Evolutionary conservation across 2,797 vertebrate species (phyloP), one percentile per base, ranked within the genome.

Genomic region (Pseudochaenichthys georgianus): DNA sequence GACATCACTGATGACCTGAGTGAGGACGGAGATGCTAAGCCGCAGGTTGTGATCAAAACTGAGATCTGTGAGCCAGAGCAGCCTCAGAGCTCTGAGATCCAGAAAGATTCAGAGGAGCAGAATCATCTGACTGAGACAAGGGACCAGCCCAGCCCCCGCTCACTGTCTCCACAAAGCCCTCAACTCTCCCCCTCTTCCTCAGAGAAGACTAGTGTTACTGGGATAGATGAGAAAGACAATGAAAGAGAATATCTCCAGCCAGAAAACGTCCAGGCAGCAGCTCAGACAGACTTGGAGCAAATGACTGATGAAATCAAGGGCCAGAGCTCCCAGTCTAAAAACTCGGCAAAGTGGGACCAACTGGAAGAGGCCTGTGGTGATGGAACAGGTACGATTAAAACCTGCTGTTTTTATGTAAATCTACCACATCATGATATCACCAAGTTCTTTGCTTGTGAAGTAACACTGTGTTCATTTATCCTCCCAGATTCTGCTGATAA

Each of bases 1-100:
- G 97, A 99, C 83, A 98, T 99, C 89, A 99, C 97, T 0, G 97
- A 99, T 70, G 97, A 97, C 62, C 47, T 93, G 73, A 96, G 96
- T 66, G 95, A 91, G 0, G 87, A 90, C 9, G 78, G 67, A 58
- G 75, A 59, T 9, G 21, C 76, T 4, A 82, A 89, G 75, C 46
- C 3, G 0, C 76, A 59, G 31, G 34, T n/a, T 15, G 60, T 9
- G n/a, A 2, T 67, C 23, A 75, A 78, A 54, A 13, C 47, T n/a
- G 81, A 84, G 23, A 8, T 42, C 28, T 61, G 16, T 23, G 57
- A 62, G 7, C 13, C 47, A 5, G 75, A 84, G 50, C 53, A 34
- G 19, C 46, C 4, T 7, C 17, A 11, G 3, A 45, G 17, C 43
- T n/a, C 47, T 0, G 53, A 70, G 21, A 16, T 34, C 12, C 51